Base-by-base conservation (phyloP, 2,888 invertebrate species). In the Drosophila pegasa region DNA sequence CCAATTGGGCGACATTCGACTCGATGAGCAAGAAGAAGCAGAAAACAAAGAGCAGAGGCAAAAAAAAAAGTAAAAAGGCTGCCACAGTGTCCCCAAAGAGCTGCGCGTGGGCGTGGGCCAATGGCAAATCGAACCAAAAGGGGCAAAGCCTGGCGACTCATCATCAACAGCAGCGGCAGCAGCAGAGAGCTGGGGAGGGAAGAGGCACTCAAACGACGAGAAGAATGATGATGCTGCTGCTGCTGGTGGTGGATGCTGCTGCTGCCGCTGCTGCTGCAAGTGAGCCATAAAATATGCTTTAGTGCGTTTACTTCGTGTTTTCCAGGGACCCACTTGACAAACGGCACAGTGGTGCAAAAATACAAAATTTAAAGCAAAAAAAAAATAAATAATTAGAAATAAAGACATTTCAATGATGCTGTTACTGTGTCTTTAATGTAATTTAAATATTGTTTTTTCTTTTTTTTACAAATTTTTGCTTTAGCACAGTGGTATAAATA, bases 271-370 rank as follows among this genome's bases (percentile, higher is more conserved):
- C 52, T 61, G 71, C 56, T 78, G 72, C 86, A 85, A 85, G 82
- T 87, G 82, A 85, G 82, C 79, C 89, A 87, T 85, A 87, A 85
- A 85, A 85, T 76, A 78, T 85, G 70, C 79, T 84, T 76, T 70
- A 84, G 74, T 80, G 87, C 71, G 71, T 81, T 81, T 65, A 71
- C 68, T 58, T 38, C 47, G 59, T 73, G 56, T 61, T 52, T 68
- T 52, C 20, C 52, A 41, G 41, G 61, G 43, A 59, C 55, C 62
- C 27, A 35, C 37, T 51, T 55, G 18, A 48, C 27, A 40, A 40
- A 40, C 18, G 9, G 35, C 56, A 76, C 68, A 62, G 69, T 81
- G 74, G 83, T 14, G 31, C 38, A 40, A 56, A 16, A 50, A 47
- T 18, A 14, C 9, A 31, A 60, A 54, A 57, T 25, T 22, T 31